A percentile compares a stretch with the other conserved stretches of the same genome.
Conservation (phyloP, 1,140 invertebrate genomes). For the Helicoverpa zea region DNA sequence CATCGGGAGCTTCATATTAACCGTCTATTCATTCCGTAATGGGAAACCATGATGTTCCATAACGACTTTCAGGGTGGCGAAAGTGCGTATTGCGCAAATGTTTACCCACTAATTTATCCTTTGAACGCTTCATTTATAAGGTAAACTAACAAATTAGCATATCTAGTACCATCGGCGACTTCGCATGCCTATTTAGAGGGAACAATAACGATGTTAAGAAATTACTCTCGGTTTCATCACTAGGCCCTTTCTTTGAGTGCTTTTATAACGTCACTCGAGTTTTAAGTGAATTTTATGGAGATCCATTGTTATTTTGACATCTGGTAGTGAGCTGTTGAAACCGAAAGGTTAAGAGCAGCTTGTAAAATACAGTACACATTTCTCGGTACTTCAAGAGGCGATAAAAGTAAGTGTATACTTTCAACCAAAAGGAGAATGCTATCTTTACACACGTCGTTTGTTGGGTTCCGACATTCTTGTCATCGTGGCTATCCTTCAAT, state of each 20-base stretch:
- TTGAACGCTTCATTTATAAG: constrained; percentile 45
- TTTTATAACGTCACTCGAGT: constrained; percentile 30
- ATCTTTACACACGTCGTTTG: constrained; percentile 17
- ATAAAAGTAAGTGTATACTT: constrained; percentile 28
- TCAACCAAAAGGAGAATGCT: neutral
- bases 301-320: constrained; percentile 35
- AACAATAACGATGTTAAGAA: constrained; percentile 52
- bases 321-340: constrained; percentile 23
- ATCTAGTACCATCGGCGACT: constrained; percentile 50
- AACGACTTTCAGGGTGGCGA: constrained; percentile 36
- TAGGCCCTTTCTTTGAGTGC: constrained; percentile 39
- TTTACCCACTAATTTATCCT: constrained; percentile 17
- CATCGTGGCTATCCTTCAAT: constrained; percentile 3
- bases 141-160: constrained; percentile 48
- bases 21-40: constrained; percentile 28
- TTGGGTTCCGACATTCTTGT: constrained; percentile 25
- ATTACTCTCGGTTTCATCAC: constrained; percentile 49
- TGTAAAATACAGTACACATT: neutral
- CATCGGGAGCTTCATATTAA: constrained; percentile 14
- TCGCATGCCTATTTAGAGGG: constrained; percentile 20
- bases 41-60: constrained; percentile 20
- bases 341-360: constrained; percentile 17
- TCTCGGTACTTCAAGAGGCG: constrained; percentile 17
- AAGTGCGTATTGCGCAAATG: constrained; percentile 20
- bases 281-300: constrained; percentile 38